Base-by-base conservation (phyloP, 2,797 vertebrate species). In the Cyprinodon diabolis region DNA sequence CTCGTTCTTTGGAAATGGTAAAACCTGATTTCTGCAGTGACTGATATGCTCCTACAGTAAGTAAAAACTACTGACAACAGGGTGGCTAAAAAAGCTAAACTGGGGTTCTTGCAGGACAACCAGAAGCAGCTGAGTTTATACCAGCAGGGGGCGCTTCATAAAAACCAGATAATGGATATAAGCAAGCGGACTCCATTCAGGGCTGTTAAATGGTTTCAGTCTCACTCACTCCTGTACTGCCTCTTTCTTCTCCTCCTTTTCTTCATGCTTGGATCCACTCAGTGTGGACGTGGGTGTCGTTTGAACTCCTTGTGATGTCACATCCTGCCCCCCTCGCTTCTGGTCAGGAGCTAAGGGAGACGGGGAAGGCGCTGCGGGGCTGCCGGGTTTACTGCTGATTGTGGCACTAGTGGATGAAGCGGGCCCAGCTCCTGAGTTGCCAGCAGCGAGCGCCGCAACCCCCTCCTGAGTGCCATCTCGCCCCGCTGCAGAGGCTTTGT, bases 231-330 rank as follows among this genome's bases (percentile, higher is more conserved):
- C 98, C 79, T 96, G 94, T 68, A 98, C 94, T 4, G 96, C 91
- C 85, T 96, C 98, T 79, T 97, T 98, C 88, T 97, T 98, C 80
- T 99, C 98, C 55, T 98, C 98, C 90, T 97, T 97, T 58, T 98
- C 97, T 60, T 98, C 98, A 55, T 95, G 95, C 86, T 98, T 99
- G 76, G 89, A 35, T 69, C 90, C 95, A 45, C 95, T 93, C 69
- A 93, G 94, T 2, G 94, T 93, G 51, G 96, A 96, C 2, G 95
- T 95, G 3, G 95, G 72, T 0, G 89, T 96, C 4, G 98, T 99
- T 90, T 99, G 98, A 35, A 99, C 97, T 43, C 97, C 98, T 84
- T 99, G 98, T 25, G 98, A 99, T 21, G 96, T 98, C 88, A 99
- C 95, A 79, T 99, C 98, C 0, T 97, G 96, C 3, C 96, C 97